Base-by-base conservation (phyloP, 2,113 vertebrate genomes). In the Piaya cayana region DNA sequence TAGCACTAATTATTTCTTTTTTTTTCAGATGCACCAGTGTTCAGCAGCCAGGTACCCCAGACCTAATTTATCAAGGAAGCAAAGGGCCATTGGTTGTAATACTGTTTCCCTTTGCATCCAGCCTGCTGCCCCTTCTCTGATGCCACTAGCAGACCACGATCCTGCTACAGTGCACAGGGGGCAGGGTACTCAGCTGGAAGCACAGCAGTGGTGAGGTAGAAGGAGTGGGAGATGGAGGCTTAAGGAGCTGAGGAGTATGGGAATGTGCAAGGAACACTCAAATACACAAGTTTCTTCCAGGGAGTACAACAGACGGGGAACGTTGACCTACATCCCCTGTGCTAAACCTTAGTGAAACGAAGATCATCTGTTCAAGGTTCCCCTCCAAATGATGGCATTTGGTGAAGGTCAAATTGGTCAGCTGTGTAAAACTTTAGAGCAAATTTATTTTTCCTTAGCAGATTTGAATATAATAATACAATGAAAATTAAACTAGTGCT, bases 1-100 rank as follows among this genome's bases (percentile, higher is more conserved):
- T 82, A 68, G 25, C 1, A 1, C 18, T 52, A 47, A 27, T 29
- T 50, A 43, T 26, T 82, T 15, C 30, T 64, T 25, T 79, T 39
- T n/a, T 39, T 39, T 86, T 74, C 62, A 36, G 9, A 27, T 0
- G 0, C 20, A 25, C 5, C 12, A 8, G 4, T 1, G 2, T 15
- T 53, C 12, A 13, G 2, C 34, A 74, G 8, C 5, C 70, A 39
- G 27, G 17, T 32, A 53, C 17, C 16, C 43, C 34, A 79, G 80
- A 21, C 16, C n/a, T 2, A 17, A 21, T 53, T 69, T 53, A 12
- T 27, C 71, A n/a, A 53, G 77, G 42, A 56, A 29, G 30, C 3
- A 3, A 83, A 64, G 21, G 30, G 8, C 22, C 36, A 30, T 30
- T 36, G 9, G 3, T 8, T 3, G 8, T 11, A 17, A 15, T 0